Base-by-base conservation (phyloP, 2,797 vertebrate species). In the Silurus aristotelis region DNA sequence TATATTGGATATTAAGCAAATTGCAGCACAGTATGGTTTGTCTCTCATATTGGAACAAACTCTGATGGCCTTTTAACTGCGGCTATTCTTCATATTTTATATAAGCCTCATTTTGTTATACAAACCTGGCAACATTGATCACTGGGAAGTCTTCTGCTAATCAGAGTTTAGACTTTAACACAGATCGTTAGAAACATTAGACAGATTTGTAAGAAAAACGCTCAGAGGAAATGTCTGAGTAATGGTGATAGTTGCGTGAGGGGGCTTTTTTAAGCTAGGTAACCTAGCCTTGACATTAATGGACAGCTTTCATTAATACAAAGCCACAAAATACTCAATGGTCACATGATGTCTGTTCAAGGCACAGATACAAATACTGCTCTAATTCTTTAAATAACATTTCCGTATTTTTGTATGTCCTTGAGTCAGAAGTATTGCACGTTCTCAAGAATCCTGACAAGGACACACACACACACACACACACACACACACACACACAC, bases 401-500 rank as follows among this genome's bases (percentile, higher is more conserved):
- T 83, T 58, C 71, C 56, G 71, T 19, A 31, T 78, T 58, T 56
- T 25, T 68, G 22, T 25, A 75, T 58, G 85, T 85, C 85, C 87
- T 87, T 88, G 85, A 83, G 83, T 76, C 46, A 46, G 76, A 83
- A 82, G 61, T 85, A 75, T 46, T 64, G 61, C 84, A 80, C 22
- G 20, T 38, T 72, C 67, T 84, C 82, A 83, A 25, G 73, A 64
- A 66, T 77, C 17, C 61, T 78, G 80, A 83, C 82, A 25, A n/a
- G 72, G 73, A 81, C 31, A 55, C 70, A 80, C 76, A 80, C 73
- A 84, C 56, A 80, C 58, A 73, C 82, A 86, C 82, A 80, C 80
- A 82, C 48, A 84, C 60, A 72, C 58, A 72, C 55, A 72, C 85
- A 87, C 76, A 87, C 80, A 82, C 60, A 80, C 58, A 73, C 82